These are phyloP conservation scores for Apocheima hispidaria DNA, from an alignment of 2,888 invertebrate genomes.

Conservation along the genomic window DNA sequence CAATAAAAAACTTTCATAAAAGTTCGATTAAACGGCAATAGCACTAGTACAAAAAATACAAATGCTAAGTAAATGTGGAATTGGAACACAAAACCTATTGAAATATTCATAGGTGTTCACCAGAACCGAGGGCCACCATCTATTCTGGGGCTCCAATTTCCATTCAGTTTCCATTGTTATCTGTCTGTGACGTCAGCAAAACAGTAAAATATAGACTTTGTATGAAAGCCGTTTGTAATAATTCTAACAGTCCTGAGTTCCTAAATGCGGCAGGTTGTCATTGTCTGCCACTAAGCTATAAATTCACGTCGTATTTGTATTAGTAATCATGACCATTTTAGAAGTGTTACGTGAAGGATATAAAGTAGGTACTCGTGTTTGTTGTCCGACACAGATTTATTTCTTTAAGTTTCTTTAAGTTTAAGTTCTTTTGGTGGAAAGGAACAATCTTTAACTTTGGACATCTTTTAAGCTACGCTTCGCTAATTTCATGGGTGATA, in stretches of 20 bases:
- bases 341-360: conserved; percentile 28
- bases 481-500: background rate
- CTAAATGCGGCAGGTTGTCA: conserved; percentile 35
- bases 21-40: conserved; percentile 12
- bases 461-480: conserved; percentile 2
- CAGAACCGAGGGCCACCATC: conserved; percentile 30
- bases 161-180: conserved; percentile 48
- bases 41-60: conserved; percentile 9
- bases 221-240: conserved; percentile 39
- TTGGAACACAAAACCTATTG: conserved; percentile 32
- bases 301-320: conserved; percentile 36
- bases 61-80: conserved; percentile 20
- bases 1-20: conserved; percentile 17
- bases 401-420: conserved; percentile 3
- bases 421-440: conserved; percentile 9
- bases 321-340: conserved; percentile 38
- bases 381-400: conserved; percentile 21
- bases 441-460: too few relatives aligned
- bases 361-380: conserved; percentile 13
- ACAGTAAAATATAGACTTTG: conserved; percentile 39
- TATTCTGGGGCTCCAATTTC: conserved; percentile 41
- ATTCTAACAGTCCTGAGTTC: conserved; percentile 31
- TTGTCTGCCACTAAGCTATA: conserved; percentile 35
- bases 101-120: conserved; percentile 44
- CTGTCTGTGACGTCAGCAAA: conserved; percentile 46